Evolutionary conservation across 2,888 invertebrate genomes (phyloP), one percentile per base, ranked within the genome.

Genomic region (Harpagoxenus sublaevis): DNA sequence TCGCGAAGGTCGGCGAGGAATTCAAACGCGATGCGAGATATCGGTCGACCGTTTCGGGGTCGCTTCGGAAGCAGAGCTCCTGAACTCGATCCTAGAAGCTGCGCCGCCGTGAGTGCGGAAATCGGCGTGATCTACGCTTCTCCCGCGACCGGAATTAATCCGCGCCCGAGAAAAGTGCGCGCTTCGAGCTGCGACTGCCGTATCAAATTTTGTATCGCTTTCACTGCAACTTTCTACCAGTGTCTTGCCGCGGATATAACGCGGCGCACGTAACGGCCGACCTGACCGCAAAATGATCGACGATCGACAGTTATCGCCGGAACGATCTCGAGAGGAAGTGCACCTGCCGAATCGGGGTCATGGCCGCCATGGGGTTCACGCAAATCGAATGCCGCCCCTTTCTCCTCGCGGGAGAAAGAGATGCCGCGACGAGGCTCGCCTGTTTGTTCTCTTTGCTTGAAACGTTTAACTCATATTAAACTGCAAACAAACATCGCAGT

Each of bases 321-420:
- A 85, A 88, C 86, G 81, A 89, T 88, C 89, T 86, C 83, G 28
- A 31, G 3, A 85, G 89, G 90, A 90, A 90, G 89, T 87, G 87
- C 90, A 90, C 89, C 89, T 90, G 90, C 78, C 78, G 62, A 70
- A 90, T 88, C 84, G 87, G 71, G 90, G 90, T 90, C 90, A 88
- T 10, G 89, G 89, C 82, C 89, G 82, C 23, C 63, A n/a, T n/a
- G 42, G 28, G 77, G 65, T 83, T 51, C 15, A 57, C 70, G 68
- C 79, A 55, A 86, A 90, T 88, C 83, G 60, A 86, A 84, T 87
- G 78, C 82, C 87, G 75, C 87, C 87, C 28, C 86, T 89, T 89
- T 88, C 90, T 89, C 79, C 39, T 48, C 89, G 71, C 15, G 12
- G 2, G 63, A 6, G 63, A 70, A 51, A 63, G 15, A 82, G 35